These are phyloP conservation scores for Ametastegia equiseti DNA, from an alignment of 2,888 invertebrate genomes.

Conservation along the genomic window DNA sequence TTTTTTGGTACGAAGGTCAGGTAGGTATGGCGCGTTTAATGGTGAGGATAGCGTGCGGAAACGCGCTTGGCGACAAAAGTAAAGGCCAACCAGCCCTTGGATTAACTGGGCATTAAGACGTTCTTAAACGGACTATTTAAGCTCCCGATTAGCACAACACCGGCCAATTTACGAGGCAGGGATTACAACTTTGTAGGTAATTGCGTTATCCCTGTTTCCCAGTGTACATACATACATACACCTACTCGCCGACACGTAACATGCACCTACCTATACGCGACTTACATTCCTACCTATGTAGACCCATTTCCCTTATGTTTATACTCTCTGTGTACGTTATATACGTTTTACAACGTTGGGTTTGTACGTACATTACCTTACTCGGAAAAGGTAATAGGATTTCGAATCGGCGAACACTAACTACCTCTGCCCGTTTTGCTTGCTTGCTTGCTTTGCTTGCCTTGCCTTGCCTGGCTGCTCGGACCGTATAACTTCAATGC, in stretches of 20 bases:
- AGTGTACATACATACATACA: too few relatives aligned
- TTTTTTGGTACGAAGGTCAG: neutral
- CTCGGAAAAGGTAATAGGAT: slow-evolving; percentile 17
- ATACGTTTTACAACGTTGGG: neutral
- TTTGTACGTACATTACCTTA: neutral
- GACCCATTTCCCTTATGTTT: too few relatives aligned
- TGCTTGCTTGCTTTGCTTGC: too few relatives aligned
- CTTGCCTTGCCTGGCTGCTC: too few relatives aligned
- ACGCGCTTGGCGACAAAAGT: slow-evolving; percentile 47
- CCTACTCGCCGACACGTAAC: neutral
- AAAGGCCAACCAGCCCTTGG: slow-evolving; percentile 51
- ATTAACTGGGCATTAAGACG: slow-evolving; percentile 67
- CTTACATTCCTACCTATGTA: neutral
- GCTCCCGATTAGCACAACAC: slow-evolving; percentile 63
- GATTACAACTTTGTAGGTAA: slow-evolving; percentile 65
- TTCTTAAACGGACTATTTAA: slow-evolving; percentile 68
- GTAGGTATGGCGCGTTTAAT: neutral
- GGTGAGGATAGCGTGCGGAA: slow-evolving; percentile 1
- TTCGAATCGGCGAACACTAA: slow-evolving; percentile 31
- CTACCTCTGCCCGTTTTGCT: neutral
- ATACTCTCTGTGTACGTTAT: neutral
- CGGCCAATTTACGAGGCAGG: slow-evolving; percentile 66
- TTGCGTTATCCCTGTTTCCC: slow-evolving; percentile 50
- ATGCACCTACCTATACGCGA: neutral
- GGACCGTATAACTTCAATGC: neutral